Evolutionary conservation across 2,888 invertebrate genomes (phyloP).

Genomic region (Parnassius glacialis): DNA sequence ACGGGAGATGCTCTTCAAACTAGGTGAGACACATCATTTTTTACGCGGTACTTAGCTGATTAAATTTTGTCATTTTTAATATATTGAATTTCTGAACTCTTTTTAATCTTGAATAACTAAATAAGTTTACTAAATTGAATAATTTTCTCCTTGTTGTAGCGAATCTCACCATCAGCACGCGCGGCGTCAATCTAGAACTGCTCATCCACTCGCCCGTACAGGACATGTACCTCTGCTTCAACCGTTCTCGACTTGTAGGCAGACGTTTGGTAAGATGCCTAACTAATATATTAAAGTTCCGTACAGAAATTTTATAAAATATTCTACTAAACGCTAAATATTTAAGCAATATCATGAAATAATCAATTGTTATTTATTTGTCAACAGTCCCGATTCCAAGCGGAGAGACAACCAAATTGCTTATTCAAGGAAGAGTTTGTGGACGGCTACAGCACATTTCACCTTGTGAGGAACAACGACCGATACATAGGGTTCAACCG

Average conservation of each 20-base stretch:
- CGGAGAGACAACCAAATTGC: conserved; percentile 81
- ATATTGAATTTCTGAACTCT: too few relatives aligned
- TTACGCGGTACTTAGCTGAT: too few relatives aligned
- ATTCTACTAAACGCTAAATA: too few relatives aligned
- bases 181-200: conserved; percentile 80
- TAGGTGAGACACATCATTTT: too few relatives aligned
- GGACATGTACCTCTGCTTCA: conserved; percentile 89
- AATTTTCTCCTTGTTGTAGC: conserved; percentile 75
- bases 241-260: conserved; percentile 86
- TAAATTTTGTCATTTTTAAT: too few relatives aligned
- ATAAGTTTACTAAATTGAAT: neutral
- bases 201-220: conserved; percentile 86
- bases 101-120: too few relatives aligned
- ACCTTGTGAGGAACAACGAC: conserved; percentile 80
- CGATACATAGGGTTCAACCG: conserved; percentile 84
- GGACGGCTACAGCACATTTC: conserved; percentile 83
- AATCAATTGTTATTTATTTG: neutral
- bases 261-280: conserved; percentile 80
- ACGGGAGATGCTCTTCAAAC: too few relatives aligned
- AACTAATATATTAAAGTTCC: too few relatives aligned
- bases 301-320: too few relatives aligned
- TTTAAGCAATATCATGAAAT: too few relatives aligned
- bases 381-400: conserved; percentile 77
- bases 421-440: conserved; percentile 84
- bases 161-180: conserved; percentile 84